Base-by-base conservation (phyloP, 1,140 invertebrate species). In the Asobara japonica region DNA sequence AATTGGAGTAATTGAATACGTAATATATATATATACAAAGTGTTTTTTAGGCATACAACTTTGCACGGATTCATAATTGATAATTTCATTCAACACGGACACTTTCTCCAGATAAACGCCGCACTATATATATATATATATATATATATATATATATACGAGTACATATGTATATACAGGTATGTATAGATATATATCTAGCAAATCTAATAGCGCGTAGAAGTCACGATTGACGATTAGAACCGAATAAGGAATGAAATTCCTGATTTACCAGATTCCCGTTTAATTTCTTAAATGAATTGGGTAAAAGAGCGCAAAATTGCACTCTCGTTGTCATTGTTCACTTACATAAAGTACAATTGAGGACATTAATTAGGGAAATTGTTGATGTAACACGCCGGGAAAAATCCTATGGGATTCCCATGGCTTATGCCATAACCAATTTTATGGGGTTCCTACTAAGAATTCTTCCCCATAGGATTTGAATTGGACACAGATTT, bases 161-260 rank as follows among this genome's bases (percentile, higher is more conserved):
- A 6, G 51, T 56, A 27, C 22, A 56, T 22, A 56, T 27, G 51
- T 66, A 27, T 8, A 41, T 41, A 41, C 29, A 22, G 36, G 38
- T 25, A 29, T 70, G 56, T 38, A 48, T 20, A 41, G 8, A 16
- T n/a, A 20, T 8, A 31, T 67, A 18, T 27, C 29, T 67, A 20
- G 22, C 13, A 27, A 33, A 41, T 69, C 38, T 56, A 60, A 30
- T 64, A 25, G 29, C 25, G 33, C 51, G 56, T 33, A 64, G 61
- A 27, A 64, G 60, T 71, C 61, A 71, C 69, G 31, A 69, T 51
- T 68, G 29, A 51, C 30, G 16, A 69, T 60, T 51, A 69, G 60
- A 20, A 33, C 69, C 69, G 56, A 71, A 71, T 71, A 71, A 71
- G 69, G 69, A 71, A 71, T 38, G 33, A 71, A 71, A 64, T 71